phyloP scores from a whole-genome alignment of 2,797 vertebrate species.

The Halcyon badia region DNA sequence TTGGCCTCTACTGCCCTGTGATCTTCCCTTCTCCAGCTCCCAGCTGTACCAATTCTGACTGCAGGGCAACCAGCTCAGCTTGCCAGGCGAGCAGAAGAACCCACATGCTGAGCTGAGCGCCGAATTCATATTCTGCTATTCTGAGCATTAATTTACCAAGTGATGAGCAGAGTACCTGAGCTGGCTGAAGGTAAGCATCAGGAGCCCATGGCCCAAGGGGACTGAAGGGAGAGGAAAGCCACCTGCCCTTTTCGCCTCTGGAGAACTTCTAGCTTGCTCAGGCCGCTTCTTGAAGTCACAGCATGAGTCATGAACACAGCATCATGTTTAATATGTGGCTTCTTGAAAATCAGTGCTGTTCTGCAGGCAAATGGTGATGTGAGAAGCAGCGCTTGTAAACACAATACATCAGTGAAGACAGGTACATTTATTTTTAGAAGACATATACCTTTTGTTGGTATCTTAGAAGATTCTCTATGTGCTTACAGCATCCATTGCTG shows the following conservation, averaged over 20 bases:
- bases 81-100: background rate
- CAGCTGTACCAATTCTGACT: background rate
- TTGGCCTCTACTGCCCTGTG: background rate
- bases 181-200: background rate
- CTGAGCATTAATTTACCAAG: background rate
- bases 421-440: background rate
- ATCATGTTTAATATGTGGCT: background rate
- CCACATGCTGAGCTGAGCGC: fast-evolving
- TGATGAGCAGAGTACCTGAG: slow-evolving; percentile 1
- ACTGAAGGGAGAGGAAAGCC: background rate
- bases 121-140: background rate
- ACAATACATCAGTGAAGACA: background rate
- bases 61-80: background rate
- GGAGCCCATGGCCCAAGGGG: background rate
- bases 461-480: background rate
- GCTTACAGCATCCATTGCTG: background rate
- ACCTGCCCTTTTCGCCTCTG: background rate
- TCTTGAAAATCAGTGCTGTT: slow-evolving; percentile 3
- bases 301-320: background rate
- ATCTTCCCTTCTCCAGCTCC: background rate
- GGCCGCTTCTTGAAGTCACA: background rate
- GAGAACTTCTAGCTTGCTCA: background rate
- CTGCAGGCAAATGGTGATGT: background rate
- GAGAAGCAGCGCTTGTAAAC: background rate
- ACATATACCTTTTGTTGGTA: background rate